These are phyloP conservation scores for Podabrus alpinus DNA, from an alignment of 2,888 invertebrate species.

Conservation along the genomic window DNA sequence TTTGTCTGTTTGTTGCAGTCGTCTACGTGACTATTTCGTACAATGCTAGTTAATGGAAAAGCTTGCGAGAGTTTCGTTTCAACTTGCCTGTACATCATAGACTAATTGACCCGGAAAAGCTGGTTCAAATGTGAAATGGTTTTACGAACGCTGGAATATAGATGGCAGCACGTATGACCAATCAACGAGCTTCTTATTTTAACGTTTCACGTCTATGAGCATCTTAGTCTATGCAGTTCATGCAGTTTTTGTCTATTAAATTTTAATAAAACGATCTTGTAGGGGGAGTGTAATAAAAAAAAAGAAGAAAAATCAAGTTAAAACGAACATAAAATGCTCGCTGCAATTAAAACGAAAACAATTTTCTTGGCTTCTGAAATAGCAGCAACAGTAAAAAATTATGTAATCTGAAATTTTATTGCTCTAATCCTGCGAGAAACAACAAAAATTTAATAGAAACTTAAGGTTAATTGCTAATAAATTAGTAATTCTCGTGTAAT, in stretches of 20 bases:
- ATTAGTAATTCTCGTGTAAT: neutral
- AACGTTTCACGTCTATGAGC: no score
- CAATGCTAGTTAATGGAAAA: neutral
- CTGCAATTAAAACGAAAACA: neutral
- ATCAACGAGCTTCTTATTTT: neutral
- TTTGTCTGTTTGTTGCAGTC: neutral
- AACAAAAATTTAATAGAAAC: neutral
- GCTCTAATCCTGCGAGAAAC: neutral
- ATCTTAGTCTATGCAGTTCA: no score
- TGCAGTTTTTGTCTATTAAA: no score
- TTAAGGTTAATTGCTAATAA: neutral
- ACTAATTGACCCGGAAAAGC: neutral
- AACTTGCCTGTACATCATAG: neutral
- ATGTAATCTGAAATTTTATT: neutral
- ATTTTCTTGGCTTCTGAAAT: neutral
- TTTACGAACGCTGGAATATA: neutral
- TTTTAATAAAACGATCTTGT: no score
- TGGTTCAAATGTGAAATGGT: neutral
- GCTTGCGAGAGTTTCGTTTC: neutral
- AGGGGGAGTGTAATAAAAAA: no score
- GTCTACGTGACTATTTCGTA: neutral
- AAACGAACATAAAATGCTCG: neutral
- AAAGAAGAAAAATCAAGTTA: neutral
- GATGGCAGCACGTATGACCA: neutral
- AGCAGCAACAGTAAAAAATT: neutral